Conservation (phyloP, 64 coral and sea anemone genomes). For the Anthopleura sola region DNA sequence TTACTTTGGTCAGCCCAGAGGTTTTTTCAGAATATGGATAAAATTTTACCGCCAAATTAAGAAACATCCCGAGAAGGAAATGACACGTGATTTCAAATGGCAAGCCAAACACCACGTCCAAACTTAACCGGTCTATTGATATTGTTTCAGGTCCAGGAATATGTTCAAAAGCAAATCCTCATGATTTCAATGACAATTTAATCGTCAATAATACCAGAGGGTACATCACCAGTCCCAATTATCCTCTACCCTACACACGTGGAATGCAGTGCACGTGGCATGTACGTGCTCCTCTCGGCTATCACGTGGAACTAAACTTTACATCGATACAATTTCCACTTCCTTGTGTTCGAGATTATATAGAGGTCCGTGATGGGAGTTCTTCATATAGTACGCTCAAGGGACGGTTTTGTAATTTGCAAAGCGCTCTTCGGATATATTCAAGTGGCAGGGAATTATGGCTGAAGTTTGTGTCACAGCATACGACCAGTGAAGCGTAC, state of each 20-base stretch:
- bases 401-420: not conserved
- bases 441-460: not conserved
- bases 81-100: no score
- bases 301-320: conserved; percentile 7
- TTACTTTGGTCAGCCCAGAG: no score
- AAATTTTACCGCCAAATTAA: no score
- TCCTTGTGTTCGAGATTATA: not conserved
- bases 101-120: no score
- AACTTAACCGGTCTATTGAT: no score
- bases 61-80: no score
- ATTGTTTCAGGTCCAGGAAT: conserved; percentile 1
- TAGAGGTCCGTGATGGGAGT: conserved; percentile 16
- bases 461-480: not conserved
- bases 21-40: not conserved
- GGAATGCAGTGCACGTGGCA: conserved; percentile 23
- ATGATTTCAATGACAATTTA: not conserved
- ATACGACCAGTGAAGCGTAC: not conserved
- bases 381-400: not conserved
- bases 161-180: not conserved
- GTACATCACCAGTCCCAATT: not conserved
- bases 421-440: not conserved
- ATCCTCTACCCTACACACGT: not conserved
- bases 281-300: not conserved
- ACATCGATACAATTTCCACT: not conserved
- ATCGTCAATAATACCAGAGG: not conserved